Evolutionary conservation across 2,113 vertebrate species (phyloP), one percentile per base, ranked within the genome.

Genomic region (Gasterosteus nipponicus): DNA sequence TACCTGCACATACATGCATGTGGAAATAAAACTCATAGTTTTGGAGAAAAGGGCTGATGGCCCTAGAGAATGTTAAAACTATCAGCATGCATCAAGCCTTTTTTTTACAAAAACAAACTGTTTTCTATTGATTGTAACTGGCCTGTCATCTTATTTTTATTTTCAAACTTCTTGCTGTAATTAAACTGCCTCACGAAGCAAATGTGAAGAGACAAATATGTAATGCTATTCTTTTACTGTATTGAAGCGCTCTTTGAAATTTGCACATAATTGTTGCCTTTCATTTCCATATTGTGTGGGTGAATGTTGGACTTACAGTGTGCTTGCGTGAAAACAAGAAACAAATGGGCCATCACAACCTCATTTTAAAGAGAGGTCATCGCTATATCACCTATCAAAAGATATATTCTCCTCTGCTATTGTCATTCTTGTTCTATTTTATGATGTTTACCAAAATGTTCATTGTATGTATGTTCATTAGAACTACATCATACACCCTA

Each of bases 171-270:
- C 81, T 57, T 75, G 54, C 42, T 41, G 62, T 81, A 77, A 89
- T 86, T 78, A 82, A 75, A 79, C 41, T 66, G 58, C 61, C 73
- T 62, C 61, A 59, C 74, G 11, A 68, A 80, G 65, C 67, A 73
- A 53, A 66, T 80, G 42, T 78, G 42, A 86, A 72, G 38, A 69
- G 18, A 82, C 62, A 68, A 61, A 82, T 46, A n/a, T 29, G 5
- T 58, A 64, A 67, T 49, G 38, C 54, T 61, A 22, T 76, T 84
- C 73, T 69, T 53, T 85, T 73, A 64, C 67, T 56, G 6, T 47
- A 76, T 68, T 62, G 33, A 82, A 29, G 74, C 7, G 59, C 46
- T 78, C 56, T 75, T 81, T 80, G 56, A 78, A 60, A 83, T 73
- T 33, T n/a, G 41, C 39, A 42, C 60, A 33, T 73, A 65, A 66